These are phyloP conservation scores for Ophioninae sp. DNA, from an alignment of 2,888 invertebrate species.

Conservation along the genomic window DNA sequence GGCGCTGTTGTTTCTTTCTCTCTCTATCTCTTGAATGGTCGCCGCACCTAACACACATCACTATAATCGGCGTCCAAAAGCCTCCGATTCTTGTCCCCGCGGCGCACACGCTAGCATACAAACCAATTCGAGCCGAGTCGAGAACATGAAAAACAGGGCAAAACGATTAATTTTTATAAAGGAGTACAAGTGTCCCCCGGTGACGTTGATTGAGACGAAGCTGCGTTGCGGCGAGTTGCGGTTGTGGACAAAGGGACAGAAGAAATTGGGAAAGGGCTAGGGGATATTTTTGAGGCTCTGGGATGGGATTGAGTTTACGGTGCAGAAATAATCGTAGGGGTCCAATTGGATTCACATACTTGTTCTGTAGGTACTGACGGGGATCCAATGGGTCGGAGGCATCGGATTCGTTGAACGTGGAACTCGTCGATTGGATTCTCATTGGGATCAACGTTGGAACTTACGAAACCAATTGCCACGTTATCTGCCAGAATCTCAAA, in stretches of 20 bases:
- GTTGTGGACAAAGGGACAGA: constrained; percentile 30
- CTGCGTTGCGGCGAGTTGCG: neutral
- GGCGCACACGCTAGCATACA: constrained; percentile 66
- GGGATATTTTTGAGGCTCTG: too few species aligned
- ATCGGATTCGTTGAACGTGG: too few species aligned
- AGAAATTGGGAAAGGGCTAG: constrained; percentile 16
- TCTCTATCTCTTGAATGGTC: neutral
- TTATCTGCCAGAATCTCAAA: too few species aligned
- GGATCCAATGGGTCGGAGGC: too few species aligned
- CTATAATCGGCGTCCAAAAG: neutral
- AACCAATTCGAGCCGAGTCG: constrained; percentile 69
- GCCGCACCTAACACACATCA: constrained; percentile 6
- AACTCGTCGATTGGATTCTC: too few species aligned
- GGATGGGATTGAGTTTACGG: too few species aligned
- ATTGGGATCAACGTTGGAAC: too few species aligned
- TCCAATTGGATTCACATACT: too few species aligned
- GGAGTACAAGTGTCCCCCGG: constrained; percentile 49
- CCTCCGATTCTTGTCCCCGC: neutral
- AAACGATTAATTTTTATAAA: constrained; percentile 77
- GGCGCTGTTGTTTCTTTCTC: neutral
- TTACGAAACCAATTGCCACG: too few species aligned
- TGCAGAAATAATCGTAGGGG: too few species aligned
- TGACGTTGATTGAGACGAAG: constrained; percentile 52
- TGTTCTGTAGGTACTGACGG: too few species aligned
- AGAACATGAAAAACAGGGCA: constrained; percentile 74